phyloP scores from a whole-genome alignment of 2,888 invertebrate species.

The Timandra comae region DNA sequence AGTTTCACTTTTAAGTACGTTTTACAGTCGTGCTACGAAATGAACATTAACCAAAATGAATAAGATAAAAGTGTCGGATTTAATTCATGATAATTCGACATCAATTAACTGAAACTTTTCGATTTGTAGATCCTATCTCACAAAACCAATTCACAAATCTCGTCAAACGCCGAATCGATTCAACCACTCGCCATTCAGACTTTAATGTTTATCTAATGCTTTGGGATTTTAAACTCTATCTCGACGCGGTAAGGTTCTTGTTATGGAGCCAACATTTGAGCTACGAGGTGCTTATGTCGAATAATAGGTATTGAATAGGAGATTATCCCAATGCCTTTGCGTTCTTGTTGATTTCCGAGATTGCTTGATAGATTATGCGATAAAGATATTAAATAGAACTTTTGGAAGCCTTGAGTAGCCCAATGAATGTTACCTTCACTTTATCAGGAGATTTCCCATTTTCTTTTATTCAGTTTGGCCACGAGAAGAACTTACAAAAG shows the following conservation, averaged over 20 bases:
- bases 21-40: too few relatives aligned
- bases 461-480: too few relatives aligned
- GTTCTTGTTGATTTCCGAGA: conserved; percentile 28
- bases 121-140: not conserved
- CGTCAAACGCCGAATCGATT: conserved; percentile 21
- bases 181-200: conserved; percentile 13
- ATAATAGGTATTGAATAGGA: conserved; percentile 28
- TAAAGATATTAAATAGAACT: conserved; percentile 3
- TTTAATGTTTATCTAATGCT: conserved; percentile 2
- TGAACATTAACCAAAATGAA: too few relatives aligned
- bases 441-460: too few relatives aligned
- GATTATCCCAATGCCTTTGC: conserved; percentile 31
- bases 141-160: conserved; percentile 13
- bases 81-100: not conserved
- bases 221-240: not conserved
- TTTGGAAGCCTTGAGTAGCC: too few relatives aligned
- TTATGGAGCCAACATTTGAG: conserved; percentile 2
- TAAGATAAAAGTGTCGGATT: too few relatives aligned
- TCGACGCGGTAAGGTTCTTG: not conserved
- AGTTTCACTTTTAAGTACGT: too few relatives aligned
- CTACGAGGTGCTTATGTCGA: conserved; percentile 25
- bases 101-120: not conserved
- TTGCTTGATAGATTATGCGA: conserved; percentile 13
- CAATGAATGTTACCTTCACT: too few relatives aligned
- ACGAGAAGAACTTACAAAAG: too few relatives aligned